phyloP scores from a whole-genome alignment of 2,113 vertebrate genomes.

The Ptychochromis oligacanthus region DNA sequence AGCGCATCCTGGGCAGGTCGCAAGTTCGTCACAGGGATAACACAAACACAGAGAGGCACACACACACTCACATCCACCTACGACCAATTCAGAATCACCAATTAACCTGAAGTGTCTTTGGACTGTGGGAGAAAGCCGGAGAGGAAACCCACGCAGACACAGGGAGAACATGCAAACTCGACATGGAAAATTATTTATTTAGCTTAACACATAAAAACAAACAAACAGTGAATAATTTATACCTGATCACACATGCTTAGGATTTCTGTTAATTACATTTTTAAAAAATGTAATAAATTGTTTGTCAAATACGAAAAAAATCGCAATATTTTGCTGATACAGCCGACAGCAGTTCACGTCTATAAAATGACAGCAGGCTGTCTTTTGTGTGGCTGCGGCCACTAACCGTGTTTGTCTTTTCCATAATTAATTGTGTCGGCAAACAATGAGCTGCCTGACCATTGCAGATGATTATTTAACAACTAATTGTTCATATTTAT shows the following conservation, averaged over 20 bases:
- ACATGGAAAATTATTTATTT: neutral
- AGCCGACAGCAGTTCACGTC: neutral
- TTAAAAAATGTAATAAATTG: neutral
- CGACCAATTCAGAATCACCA: neutral
- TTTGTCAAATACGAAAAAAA: neutral
- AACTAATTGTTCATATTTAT: conserved; percentile 16
- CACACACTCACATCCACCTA: neutral
- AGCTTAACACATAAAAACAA: too few species aligned
- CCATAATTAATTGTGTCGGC: neutral
- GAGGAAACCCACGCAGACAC: neutral
- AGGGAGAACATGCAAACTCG: too few species aligned
- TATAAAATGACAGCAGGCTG: neutral
- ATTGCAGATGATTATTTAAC: neutral
- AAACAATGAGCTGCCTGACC: neutral
- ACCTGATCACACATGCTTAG: neutral
- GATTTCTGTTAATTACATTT: neutral
- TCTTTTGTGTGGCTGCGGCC: neutral
- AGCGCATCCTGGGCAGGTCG: too few species aligned
- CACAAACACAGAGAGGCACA: neutral
- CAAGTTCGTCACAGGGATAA: neutral
- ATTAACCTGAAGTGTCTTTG: neutral
- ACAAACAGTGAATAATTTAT: too few species aligned
- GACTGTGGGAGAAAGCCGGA: too few species aligned
- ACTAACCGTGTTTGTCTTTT: neutral
- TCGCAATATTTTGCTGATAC: neutral